Evolutionary conservation across 2,888 invertebrate genomes (phyloP), one percentile per base, ranked within the genome.

Genomic region (Drosophila rubida): DNA sequence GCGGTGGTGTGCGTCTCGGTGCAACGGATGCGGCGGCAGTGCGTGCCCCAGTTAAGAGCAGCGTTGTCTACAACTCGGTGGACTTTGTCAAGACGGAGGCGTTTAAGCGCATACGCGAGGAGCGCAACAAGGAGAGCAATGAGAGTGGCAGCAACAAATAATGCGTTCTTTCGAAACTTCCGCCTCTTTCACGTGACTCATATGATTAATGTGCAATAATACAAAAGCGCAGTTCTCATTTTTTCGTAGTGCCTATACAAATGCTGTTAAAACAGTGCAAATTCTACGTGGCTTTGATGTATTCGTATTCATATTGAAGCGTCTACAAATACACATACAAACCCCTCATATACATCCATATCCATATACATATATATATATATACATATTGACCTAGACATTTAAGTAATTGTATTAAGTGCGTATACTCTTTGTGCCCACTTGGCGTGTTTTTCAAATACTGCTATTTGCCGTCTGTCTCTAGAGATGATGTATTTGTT

Each of bases 71-170:
- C 92, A 97, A 97, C 91, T 96, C 96, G 1, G 97, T 98, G 0
- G 98, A 98, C 92, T 98, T 98, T 93, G 93, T 97, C 53, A 98
- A 97, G 93, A 98, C 98, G 0, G 95, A 97, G 90, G 98, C 98
- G 5, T 97, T 98, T 89, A 97, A 96, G 91, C 95, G 96, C 66
- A 97, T 96, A 35, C 94, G 96, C 53, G 95, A 96, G 89, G 95
- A 96, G 65, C 88, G 91, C 63, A 88, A 89, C 64, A 91, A 88
- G 88, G 95, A 90, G 68, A 90, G 84, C 70, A 80, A 67, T 49
- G 87, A 87, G 37, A 71, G 70, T 48, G 66, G 96, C 57, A 39
- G 48, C 39, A 75, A 69, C n/a, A 32, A 32, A n/a, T 32, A 32
- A 66, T 23, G 46, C n/a, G 27, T 19, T 30, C 27, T 5, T 14